Percentiles rank a stretch among this genome's conserved stretches.
Evolutionary conservation across 2,797 vertebrate species (phyloP).

Genomic region (Hylomyscus alleni): DNA sequence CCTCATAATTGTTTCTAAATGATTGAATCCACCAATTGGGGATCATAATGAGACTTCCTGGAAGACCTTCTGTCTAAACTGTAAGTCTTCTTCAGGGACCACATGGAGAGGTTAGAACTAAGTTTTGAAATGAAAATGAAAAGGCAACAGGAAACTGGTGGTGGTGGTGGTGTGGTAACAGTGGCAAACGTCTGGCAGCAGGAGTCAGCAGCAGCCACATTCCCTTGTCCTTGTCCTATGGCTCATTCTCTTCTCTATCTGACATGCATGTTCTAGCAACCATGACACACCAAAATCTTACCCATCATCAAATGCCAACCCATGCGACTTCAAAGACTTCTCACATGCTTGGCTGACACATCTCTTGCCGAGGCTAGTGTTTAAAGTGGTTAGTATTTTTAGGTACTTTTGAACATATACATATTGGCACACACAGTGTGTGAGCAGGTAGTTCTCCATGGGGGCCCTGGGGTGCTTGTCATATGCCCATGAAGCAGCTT

Average conservation of each 20-base stretch:
- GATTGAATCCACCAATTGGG: neutral
- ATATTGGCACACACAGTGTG: neutral
- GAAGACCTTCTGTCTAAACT: neutral
- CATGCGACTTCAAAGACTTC: neutral
- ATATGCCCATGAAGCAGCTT: neutral
- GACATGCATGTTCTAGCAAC: neutral
- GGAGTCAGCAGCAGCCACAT: neutral
- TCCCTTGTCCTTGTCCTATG: accelerated
- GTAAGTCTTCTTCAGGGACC: neutral
- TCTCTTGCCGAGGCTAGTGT: neutral
- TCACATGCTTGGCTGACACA: no score
- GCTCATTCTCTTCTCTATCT: neutral
- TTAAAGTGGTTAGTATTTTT: conserved; percentile 20
- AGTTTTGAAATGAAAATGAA: conserved; percentile 16
- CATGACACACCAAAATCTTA: neutral
- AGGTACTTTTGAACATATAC: neutral
- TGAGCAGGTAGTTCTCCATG: neutral
- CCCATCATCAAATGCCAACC: neutral
- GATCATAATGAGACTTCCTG: neutral
- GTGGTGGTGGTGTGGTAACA: no score
- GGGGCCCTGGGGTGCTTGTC: neutral
- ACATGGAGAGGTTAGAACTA: neutral
- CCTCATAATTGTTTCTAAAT: neutral
- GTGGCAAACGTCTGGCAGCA: accelerated
- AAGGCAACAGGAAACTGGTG: accelerated